A percentile compares a stretch with the other conserved stretches of the same genome.
phyloP scores from a whole-genome alignment of 2,888 invertebrate species.

The Erebia palarica region DNA sequence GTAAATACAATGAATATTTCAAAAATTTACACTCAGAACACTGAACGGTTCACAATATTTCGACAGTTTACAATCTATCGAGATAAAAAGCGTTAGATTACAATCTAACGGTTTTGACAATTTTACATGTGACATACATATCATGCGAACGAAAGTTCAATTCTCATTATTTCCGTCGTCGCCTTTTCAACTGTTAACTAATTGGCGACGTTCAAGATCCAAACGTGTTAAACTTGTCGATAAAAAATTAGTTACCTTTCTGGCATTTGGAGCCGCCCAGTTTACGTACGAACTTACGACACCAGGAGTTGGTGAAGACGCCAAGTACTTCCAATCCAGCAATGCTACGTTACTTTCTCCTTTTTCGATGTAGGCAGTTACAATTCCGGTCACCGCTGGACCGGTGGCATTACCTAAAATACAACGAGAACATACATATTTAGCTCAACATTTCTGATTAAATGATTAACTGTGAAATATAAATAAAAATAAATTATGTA shows the following conservation, averaged over 20 bases:
- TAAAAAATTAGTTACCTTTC: slow-evolving; percentile 52
- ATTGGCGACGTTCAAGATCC: slow-evolving; percentile 25
- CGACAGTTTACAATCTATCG: too few relatives aligned
- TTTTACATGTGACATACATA: too few relatives aligned
- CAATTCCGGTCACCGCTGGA: slow-evolving; percentile 58
- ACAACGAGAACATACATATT: neutral
- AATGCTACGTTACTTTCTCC: slow-evolving; percentile 62
- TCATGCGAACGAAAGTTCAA: neutral
- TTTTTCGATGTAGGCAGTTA: slow-evolving; percentile 57
- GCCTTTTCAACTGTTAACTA: slow-evolving; percentile 20
- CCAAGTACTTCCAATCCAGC: slow-evolving; percentile 69
- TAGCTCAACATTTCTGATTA: neutral
- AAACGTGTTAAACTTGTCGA: slow-evolving; percentile 28
- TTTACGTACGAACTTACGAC: slow-evolving; percentile 59
- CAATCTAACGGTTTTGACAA: too few relatives aligned
- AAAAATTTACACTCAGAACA: too few relatives aligned
- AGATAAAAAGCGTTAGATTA: too few relatives aligned
- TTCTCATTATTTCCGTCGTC: slow-evolving; percentile 2
- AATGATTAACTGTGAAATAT: too few relatives aligned
- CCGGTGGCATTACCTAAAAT: slow-evolving; percentile 61
- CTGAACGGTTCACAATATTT: too few relatives aligned
- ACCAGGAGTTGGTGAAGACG: slow-evolving; percentile 52
- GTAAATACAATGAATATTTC: too few relatives aligned
- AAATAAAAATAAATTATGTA: too few relatives aligned
- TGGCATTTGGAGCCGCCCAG: slow-evolving; percentile 71